These are phyloP conservation scores for Colaptes auratus DNA, from an alignment of 2,113 vertebrate species.

Conservation along the genomic window DNA sequence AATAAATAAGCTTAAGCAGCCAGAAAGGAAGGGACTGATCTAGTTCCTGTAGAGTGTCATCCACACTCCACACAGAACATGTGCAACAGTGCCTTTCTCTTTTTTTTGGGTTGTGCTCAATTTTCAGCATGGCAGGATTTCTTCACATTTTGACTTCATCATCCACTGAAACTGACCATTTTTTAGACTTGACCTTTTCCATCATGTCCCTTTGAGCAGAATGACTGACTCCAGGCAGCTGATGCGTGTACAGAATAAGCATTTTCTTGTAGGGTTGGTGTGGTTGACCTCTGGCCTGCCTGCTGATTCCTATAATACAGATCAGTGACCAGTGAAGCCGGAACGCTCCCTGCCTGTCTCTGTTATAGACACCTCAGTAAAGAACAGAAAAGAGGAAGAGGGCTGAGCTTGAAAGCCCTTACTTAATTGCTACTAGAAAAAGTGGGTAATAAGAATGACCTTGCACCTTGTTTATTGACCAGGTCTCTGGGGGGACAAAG, in stretches of 20 bases:
- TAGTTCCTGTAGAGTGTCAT: background rate
- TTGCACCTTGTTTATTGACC: slow-evolving; percentile 66
- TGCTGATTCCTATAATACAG: slow-evolving; percentile 63
- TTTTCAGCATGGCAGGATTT: background rate
- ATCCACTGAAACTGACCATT: slow-evolving; percentile 28
- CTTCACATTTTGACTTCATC: slow-evolving; percentile 5
- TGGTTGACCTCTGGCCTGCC: slow-evolving; percentile 58
- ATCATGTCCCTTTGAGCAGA: slow-evolving; percentile 47
- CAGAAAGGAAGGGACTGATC: background rate
- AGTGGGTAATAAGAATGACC: slow-evolving; percentile 59
- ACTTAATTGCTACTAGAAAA: slow-evolving; percentile 59
- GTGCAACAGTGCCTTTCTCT: background rate
- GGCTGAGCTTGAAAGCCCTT: slow-evolving; percentile 15
- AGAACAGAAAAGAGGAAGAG: slow-evolving; percentile 16
- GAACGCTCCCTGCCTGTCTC: slow-evolving; percentile 37
- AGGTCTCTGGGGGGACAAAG: slow-evolving; percentile 41
- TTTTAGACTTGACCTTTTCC: slow-evolving; percentile 74
- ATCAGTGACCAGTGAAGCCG: slow-evolving; percentile 57
- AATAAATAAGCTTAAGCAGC: background rate
- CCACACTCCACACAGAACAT: background rate
- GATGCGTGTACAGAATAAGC: slow-evolving; percentile 40
- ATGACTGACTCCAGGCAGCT: slow-evolving; percentile 33
- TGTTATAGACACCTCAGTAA: slow-evolving; percentile 55
- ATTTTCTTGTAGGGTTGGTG: slow-evolving; percentile 55
- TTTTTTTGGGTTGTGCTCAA: background rate